phyloP scores from a whole-genome alignment of 2,888 invertebrate species.

The Chymomyza amoena region DNA sequence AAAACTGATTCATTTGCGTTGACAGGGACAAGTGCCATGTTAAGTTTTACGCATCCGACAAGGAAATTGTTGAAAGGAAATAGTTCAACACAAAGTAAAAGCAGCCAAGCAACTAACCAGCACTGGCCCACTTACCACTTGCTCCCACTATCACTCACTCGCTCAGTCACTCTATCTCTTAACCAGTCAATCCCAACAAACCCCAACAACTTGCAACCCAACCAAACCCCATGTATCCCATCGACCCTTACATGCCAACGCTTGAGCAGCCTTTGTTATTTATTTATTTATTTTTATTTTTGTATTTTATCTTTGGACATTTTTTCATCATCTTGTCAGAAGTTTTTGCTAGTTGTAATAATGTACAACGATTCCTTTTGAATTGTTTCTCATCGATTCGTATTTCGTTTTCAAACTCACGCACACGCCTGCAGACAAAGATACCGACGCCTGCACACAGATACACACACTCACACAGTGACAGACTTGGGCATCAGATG shows the following conservation, averaged over 20 bases:
- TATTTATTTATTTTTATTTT: background rate
- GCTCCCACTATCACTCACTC: too few species aligned
- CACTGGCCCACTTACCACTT: background rate
- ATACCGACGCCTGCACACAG: background rate
- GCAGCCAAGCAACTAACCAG: background rate
- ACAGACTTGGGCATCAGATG: background rate
- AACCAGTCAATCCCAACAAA: too few species aligned
- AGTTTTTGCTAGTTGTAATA: background rate
- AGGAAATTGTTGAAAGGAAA: background rate
- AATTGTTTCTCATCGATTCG: conserved; percentile 1
- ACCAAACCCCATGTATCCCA: background rate
- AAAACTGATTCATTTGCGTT: conserved; percentile 33
- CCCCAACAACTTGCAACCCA: background rate
- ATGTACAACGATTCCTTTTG: background rate
- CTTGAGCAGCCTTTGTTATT: background rate
- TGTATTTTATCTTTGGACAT: background rate
- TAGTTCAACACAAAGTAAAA: background rate
- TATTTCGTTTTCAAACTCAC: background rate
- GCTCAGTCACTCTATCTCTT: too few species aligned
- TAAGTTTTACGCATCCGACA: conserved; percentile 6
- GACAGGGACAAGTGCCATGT: conserved; percentile 18
- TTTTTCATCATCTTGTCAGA: background rate
- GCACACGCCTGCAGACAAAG: background rate
- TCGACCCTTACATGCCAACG: background rate
- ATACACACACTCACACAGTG: too few species aligned